Conservation (phyloP, 2,888 invertebrate species). For the Cryptosula pallasiana region DNA sequence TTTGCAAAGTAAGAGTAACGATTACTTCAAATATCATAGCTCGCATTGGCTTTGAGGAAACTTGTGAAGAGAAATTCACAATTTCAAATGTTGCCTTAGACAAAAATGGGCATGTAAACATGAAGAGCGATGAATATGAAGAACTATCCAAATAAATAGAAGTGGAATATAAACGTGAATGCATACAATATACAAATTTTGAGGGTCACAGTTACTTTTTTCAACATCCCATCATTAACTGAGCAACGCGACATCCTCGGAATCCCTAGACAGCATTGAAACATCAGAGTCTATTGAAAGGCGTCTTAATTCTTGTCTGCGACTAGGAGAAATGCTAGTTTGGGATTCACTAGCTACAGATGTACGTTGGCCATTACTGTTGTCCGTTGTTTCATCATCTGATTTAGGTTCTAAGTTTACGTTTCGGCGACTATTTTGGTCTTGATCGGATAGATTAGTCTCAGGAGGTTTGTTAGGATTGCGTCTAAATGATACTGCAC, state of each 20-base stretch:
- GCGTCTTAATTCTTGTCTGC: not conserved
- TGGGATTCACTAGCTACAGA: not conserved
- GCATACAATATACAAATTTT: too few relatives aligned
- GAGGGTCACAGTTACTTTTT: too few relatives aligned
- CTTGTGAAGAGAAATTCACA: too few relatives aligned
- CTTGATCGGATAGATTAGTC: not conserved
- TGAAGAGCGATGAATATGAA: too few relatives aligned
- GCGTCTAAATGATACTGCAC: not conserved
- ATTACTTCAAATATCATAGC: too few relatives aligned
- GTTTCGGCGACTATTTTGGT: not conserved
- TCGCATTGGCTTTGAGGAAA: too few relatives aligned
- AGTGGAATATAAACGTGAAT: too few relatives aligned
- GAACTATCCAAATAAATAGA: too few relatives aligned
- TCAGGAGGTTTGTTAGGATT: constrained; percentile 14
- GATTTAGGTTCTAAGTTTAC: constrained; percentile 15
- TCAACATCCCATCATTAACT: not conserved
- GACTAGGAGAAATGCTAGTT: not conserved
- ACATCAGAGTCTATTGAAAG: constrained; percentile 4
- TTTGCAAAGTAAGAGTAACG: too few relatives aligned
- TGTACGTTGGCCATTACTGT: not conserved
- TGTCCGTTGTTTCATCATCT: not conserved
- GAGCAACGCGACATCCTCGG: constrained; percentile 12
- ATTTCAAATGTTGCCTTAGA: too few relatives aligned
- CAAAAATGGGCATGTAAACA: too few relatives aligned
- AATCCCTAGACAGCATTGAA: not conserved